These are phyloP conservation scores for Morpho achilles DNA, from an alignment of 2,888 invertebrate genomes.

Conservation along the genomic window DNA sequence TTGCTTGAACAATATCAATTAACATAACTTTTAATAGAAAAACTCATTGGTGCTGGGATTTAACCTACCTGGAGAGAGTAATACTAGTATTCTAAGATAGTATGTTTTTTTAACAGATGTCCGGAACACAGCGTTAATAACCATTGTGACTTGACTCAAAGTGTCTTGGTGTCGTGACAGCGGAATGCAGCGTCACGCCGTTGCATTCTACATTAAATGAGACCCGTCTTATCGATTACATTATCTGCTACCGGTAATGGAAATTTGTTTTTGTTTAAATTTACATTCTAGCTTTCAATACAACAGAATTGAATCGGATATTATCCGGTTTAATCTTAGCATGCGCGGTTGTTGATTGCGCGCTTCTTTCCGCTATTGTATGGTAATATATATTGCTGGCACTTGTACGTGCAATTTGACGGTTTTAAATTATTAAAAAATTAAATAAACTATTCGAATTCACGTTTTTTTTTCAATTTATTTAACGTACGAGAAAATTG, in stretches of 20 bases:
- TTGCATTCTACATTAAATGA: constrained; percentile 49
- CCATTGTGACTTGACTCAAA: no score
- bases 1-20: no score
- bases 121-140: constrained; percentile 1
- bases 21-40: no score
- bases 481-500: no score
- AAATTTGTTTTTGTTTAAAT: constrained; percentile 22
- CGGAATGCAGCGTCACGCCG: constrained; percentile 53
- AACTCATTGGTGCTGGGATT: no score
- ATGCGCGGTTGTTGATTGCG: background rate
- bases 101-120: background rate
- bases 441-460: no score
- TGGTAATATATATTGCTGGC: no score
- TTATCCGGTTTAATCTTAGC: constrained; percentile 1
- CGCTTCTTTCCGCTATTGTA: background rate
- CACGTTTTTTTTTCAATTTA: no score
- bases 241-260: constrained; percentile 50
- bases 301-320: constrained; percentile 1
- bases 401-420: no score
- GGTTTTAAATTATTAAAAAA: no score
- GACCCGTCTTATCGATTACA: constrained; percentile 58
- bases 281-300: constrained; percentile 12
- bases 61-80: no score
- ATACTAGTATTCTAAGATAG: no score
- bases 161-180: constrained; percentile 32